Conservation (phyloP, 37 sponge, comb jelly and placozoan species). For the Chondrilla cf. caribensis region DNA sequence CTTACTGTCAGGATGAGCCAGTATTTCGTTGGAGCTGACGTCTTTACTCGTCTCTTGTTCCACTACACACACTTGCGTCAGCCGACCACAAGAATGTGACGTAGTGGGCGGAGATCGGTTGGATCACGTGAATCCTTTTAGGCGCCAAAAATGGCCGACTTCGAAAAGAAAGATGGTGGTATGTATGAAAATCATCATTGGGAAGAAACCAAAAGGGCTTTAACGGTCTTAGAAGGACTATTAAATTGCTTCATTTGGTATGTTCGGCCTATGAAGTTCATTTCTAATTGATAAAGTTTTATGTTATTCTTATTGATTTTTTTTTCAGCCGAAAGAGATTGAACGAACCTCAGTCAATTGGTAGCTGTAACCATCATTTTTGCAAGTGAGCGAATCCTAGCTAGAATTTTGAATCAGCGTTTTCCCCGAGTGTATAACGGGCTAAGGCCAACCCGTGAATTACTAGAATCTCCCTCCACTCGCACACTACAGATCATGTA, state of each 20-base stretch:
- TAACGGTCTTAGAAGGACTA: constrained; percentile 12
- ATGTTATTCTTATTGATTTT: not conserved
- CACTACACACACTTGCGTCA: not conserved
- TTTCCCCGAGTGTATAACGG: not conserved
- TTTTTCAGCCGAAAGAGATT: not conserved
- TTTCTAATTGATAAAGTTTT: not conserved
- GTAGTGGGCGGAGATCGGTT: too few relatives aligned
- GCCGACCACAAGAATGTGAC: constrained; percentile 24
- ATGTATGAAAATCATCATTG: not conserved
- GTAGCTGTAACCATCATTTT: constrained; percentile 45
- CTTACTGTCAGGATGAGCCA: constrained; percentile 15
- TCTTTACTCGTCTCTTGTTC: not conserved
- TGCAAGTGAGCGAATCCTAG: constrained; percentile 32
- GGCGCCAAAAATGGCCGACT: constrained; percentile 4
- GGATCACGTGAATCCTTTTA: not conserved
- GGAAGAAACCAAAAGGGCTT: constrained; percentile 5
- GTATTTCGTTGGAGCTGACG: constrained; percentile 19
- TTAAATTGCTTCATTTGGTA: constrained; percentile 16
- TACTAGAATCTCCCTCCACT: too few relatives aligned
- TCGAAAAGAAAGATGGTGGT: not conserved
- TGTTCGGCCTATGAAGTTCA: too few relatives aligned
- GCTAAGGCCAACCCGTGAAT: too few relatives aligned
- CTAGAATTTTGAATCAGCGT: not conserved
- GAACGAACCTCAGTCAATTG: constrained; percentile 30
- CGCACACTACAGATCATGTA: too few relatives aligned